A percentile compares a stretch with the other conserved stretches of the same genome.
These are phyloP conservation scores for Microplitis mediator DNA, from an alignment of 1,140 invertebrate genomes.

Conservation along the genomic window DNA sequence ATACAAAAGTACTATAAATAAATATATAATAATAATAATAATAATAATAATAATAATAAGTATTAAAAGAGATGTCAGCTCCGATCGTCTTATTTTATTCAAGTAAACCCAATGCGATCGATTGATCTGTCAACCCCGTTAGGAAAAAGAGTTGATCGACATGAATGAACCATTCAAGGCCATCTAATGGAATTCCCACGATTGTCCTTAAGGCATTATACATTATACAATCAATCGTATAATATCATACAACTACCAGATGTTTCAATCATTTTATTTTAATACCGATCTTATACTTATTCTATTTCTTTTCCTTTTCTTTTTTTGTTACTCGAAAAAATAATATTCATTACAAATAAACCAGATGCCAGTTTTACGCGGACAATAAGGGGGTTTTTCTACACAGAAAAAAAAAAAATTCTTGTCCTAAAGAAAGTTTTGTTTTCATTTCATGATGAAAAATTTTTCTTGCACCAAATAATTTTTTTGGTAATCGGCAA, in stretches of 20 bases:
- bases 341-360: too few species aligned
- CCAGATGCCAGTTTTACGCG: too few species aligned
- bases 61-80: constrained; percentile 22
- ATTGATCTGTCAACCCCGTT: constrained; percentile 60
- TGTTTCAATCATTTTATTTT: background rate
- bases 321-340: too few species aligned
- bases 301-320: background rate
- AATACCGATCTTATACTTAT: too few species aligned
- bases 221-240: constrained; percentile 10
- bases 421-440: too few species aligned
- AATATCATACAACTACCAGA: background rate
- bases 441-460: background rate
- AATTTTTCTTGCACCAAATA: too few species aligned
- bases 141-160: constrained; percentile 58
- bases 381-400: too few species aligned
- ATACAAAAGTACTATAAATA: background rate
- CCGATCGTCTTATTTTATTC: constrained; percentile 7
- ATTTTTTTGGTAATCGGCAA: too few species aligned
- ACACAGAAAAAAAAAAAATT: too few species aligned
- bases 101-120: constrained; percentile 30
- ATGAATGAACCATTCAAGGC: constrained; percentile 63
- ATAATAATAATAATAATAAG: background rate
- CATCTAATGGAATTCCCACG: constrained; percentile 60
- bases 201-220: constrained; percentile 54
- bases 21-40: background rate